Evolutionary conservation across 2,888 invertebrate species (phyloP).

Genomic region (Drosophila anceps): DNA sequence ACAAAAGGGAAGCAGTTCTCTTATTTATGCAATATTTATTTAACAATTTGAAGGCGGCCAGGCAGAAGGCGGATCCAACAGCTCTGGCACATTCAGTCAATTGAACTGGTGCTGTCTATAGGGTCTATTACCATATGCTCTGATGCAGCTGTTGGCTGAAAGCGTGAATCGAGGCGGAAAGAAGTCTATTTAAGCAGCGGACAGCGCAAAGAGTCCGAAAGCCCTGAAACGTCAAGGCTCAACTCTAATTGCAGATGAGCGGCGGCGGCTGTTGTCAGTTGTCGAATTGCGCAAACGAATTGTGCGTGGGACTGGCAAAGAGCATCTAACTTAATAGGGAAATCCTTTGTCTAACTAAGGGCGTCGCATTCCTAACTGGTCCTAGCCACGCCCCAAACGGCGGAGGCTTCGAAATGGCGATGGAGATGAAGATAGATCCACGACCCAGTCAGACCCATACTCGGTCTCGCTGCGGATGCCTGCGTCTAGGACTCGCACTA

Average conservation of each 20-base stretch:
- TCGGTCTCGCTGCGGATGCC: slow-evolving; percentile 12
- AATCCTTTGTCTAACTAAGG: slow-evolving; percentile 56
- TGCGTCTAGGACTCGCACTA: slow-evolving; percentile 46
- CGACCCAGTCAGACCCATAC: slow-evolving; percentile 24
- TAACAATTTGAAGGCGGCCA: slow-evolving; percentile 29
- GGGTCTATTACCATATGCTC: slow-evolving; percentile 50
- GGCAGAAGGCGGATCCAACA: slow-evolving; percentile 12
- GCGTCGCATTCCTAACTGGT: slow-evolving; percentile 34
- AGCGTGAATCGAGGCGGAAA: slow-evolving; percentile 49
- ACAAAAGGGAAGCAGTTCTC: slow-evolving; percentile 21
- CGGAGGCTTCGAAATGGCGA: slow-evolving; percentile 15
- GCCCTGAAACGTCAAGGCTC: slow-evolving; percentile 16
- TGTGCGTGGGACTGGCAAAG: slow-evolving; percentile 40
- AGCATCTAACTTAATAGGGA: slow-evolving; percentile 51
- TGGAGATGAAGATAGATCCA: slow-evolving; percentile 22
- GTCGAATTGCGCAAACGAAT: slow-evolving; percentile 24
- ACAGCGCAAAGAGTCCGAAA: slow-evolving; percentile 8
- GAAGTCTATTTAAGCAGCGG: slow-evolving; percentile 34
- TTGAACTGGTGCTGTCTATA: slow-evolving; percentile 21
- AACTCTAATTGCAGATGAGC: slow-evolving; percentile 65
- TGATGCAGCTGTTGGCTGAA: slow-evolving; percentile 44
- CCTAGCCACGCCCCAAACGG: slow-evolving; percentile 26
- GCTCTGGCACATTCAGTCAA: slow-evolving; percentile 32
- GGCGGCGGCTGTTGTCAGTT: slow-evolving; percentile 20
- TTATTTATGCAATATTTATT: slow-evolving; percentile 36